Percentiles rank a stretch among this genome's conserved stretches.
These are phyloP conservation scores for Typhlomys cinereus DNA, from an alignment of 2,113 vertebrate species.

Conservation along the genomic window DNA sequence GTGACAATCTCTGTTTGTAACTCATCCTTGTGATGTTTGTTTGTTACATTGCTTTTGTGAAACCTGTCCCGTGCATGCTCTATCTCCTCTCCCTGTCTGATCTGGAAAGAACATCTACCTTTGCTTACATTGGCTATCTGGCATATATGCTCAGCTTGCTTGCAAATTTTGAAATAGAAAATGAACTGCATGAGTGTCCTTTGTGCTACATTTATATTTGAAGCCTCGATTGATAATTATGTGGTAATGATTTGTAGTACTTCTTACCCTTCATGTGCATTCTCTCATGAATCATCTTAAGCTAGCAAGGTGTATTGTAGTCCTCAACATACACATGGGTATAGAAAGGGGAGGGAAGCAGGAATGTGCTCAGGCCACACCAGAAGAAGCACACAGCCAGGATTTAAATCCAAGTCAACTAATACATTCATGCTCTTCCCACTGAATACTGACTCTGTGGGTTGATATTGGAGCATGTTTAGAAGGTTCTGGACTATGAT, in stretches of 20 bases:
- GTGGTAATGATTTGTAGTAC: not conserved
- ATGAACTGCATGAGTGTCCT: not conserved
- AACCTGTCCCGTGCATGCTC: not conserved
- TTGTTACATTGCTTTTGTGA: not conserved
- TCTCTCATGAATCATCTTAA: not conserved
- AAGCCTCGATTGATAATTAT: not conserved
- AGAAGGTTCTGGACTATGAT: not conserved
- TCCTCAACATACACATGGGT: not conserved
- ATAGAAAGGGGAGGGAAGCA: not conserved
- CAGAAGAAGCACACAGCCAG: not conserved
- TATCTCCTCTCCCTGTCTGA: not conserved
- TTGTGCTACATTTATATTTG: not conserved
- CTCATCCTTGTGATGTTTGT: not conserved
- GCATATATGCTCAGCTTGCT: not conserved
- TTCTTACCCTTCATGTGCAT: not conserved
- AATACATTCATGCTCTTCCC: not conserved
- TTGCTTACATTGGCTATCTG: not conserved
- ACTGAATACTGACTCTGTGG: not conserved
- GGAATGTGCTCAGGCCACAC: not conserved
- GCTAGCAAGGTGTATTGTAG: not conserved
- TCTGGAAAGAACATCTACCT: not conserved
- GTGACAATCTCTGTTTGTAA: constrained; percentile 19
- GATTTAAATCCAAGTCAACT: not conserved
- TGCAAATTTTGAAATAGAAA: not conserved
- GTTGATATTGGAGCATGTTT: not conserved